Conservation (phyloP, 2,888 invertebrate genomes). For the Eupithecia tripunctaria region DNA sequence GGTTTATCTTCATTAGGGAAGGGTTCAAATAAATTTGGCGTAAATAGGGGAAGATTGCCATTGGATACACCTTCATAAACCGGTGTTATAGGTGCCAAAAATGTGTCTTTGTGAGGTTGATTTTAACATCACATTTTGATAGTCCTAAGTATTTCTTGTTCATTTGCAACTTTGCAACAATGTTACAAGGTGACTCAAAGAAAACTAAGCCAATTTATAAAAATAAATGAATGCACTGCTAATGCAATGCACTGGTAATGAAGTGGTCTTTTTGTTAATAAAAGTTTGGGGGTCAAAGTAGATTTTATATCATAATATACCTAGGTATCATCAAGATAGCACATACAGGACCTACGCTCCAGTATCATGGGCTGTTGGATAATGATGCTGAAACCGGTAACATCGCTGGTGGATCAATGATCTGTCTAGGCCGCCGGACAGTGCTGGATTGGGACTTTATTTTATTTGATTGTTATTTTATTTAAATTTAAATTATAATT, state of each 20-base stretch:
- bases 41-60: slow-evolving; percentile 15
- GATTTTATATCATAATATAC: too few species aligned
- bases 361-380: too few species aligned
- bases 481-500: too few species aligned
- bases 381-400: too few species aligned
- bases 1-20: slow-evolving; percentile 15
- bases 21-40: slow-evolving; percentile 19
- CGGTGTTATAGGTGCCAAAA: background rate
- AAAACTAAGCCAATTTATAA: background rate
- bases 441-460: too few species aligned
- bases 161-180: background rate
- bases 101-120: background rate
- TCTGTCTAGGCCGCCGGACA: too few species aligned
- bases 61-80: slow-evolving; percentile 9
- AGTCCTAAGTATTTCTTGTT: background rate
- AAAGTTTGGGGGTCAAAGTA: background rate
- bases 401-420: too few species aligned
- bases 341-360: too few species aligned
- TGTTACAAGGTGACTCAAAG: background rate
- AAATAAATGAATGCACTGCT: background rate
- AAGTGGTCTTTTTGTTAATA: background rate
- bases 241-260: too few species aligned
- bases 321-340: too few species aligned
- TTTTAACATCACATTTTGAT: slow-evolving; percentile 5
- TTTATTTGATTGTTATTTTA: too few species aligned